Conservation (phyloP, 2,797 vertebrate species). For the Platyrinchus mystaceus region DNA sequence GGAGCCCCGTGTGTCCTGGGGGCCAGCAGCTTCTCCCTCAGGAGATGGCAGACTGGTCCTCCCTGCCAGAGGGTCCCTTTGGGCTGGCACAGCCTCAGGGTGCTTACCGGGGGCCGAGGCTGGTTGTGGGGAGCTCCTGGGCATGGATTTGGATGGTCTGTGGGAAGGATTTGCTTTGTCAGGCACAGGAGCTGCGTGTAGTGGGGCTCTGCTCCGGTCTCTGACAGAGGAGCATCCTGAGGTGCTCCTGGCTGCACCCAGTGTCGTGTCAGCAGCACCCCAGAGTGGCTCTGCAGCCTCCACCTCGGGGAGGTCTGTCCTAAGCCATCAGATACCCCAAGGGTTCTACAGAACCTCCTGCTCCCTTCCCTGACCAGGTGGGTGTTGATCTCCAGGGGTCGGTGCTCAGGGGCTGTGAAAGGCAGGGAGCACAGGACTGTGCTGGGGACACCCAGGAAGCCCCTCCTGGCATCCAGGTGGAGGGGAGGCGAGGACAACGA, state of each 20-base stretch:
- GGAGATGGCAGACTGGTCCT: neutral
- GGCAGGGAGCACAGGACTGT: neutral
- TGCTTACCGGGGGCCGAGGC: neutral
- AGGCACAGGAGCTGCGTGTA: neutral
- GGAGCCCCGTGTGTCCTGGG: neutral
- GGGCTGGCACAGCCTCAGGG: neutral
- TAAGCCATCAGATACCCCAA: neutral
- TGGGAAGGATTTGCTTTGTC: neutral
- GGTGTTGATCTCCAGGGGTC: neutral
- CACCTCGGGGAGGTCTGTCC: neutral
- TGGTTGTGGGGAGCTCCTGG: neutral
- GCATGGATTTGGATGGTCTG: neutral
- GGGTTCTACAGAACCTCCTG: neutral
- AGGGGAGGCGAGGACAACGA: neutral
- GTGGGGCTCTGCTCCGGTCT: rapidly evolving
- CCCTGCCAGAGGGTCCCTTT: neutral
- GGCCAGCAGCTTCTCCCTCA: neutral
- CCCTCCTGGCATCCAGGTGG: neutral
- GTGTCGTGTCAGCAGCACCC: neutral
- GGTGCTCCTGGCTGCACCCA: neutral
- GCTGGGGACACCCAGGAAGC: neutral
- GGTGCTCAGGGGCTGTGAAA: neutral
- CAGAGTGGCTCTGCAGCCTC: neutral
- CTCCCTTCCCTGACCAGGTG: neutral
- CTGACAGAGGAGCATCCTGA: rapidly evolving